These are phyloP conservation scores for Trichopria drosophilae DNA, from an alignment of 2,888 invertebrate genomes.

Conservation along the genomic window DNA sequence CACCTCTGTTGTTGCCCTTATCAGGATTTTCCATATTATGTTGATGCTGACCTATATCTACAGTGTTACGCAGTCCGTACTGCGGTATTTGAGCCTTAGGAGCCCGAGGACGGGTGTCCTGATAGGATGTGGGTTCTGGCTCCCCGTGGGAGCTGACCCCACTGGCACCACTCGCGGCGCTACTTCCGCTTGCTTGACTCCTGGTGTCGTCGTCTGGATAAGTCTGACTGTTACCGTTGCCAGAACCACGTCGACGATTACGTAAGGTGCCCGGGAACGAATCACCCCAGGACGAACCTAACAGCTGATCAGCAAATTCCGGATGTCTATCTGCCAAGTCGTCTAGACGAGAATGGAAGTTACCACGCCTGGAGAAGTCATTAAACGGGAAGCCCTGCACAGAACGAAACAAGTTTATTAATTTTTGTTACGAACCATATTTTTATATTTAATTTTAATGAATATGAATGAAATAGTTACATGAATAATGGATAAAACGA, in stretches of 20 bases:
- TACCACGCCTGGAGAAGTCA: conserved; percentile 61
- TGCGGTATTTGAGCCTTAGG: conserved; percentile 60
- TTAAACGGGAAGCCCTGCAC: conserved; percentile 71
- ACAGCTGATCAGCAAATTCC: conserved; percentile 72
- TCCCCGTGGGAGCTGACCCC: conserved; percentile 50
- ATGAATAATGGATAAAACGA: no score
- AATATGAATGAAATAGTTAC: no score
- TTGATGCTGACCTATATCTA: conserved; percentile 72
- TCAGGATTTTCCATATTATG: conserved; percentile 64
- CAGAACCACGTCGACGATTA: conserved; percentile 45
- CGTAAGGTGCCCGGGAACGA: conserved; percentile 45
- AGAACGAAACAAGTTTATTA: no score
- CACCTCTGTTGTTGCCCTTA: conserved; percentile 61
- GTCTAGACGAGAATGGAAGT: conserved; percentile 64
- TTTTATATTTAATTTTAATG: no score
- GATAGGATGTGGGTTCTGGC: conserved; percentile 44
- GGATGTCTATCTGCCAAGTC: conserved; percentile 74
- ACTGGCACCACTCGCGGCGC: conserved; percentile 51
- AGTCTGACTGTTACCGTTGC: conserved; percentile 39
- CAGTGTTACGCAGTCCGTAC: conserved; percentile 75
- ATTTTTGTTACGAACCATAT: no score
- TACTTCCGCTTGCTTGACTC: conserved; percentile 54
- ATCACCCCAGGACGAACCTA: conserved; percentile 55
- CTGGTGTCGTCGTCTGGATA: conserved; percentile 53
- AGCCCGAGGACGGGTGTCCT: conserved; percentile 16